These are phyloP conservation scores for Zaprionus africanus DNA, from an alignment of 1,140 invertebrate genomes.

Conservation along the genomic window DNA sequence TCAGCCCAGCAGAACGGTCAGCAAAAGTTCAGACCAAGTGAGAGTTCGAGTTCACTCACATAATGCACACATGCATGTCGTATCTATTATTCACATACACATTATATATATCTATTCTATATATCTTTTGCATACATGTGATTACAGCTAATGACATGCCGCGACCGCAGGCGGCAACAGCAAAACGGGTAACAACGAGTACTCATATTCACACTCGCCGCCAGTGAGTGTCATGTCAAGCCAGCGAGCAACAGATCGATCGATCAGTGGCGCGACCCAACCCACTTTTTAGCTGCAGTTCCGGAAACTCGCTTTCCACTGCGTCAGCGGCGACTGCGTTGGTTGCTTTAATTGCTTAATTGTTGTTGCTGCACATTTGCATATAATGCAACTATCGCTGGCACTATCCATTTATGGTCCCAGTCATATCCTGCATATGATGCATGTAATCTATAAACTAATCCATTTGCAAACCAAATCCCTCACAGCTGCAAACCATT, in stretches of 20 bases:
- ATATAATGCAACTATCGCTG: slow-evolving; percentile 51
- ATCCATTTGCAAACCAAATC: slow-evolving; percentile 16
- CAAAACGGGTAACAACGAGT: not conserved
- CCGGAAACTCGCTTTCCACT: slow-evolving; percentile 75
- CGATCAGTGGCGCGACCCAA: slow-evolving; percentile 55
- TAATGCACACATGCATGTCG: slow-evolving; percentile 13
- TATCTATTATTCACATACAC: slow-evolving; percentile 24
- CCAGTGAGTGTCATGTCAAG: slow-evolving; percentile 8
- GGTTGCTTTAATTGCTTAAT: slow-evolving; percentile 69
- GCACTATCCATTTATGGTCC: slow-evolving; percentile 49
- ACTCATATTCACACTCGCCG: slow-evolving; percentile 28
- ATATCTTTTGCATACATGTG: slow-evolving; percentile 68
- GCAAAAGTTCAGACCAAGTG: slow-evolving; percentile 65
- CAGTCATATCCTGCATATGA: slow-evolving; percentile 63
- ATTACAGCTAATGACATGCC: slow-evolving; percentile 68
- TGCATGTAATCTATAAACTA: not conserved
- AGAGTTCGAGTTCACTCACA: slow-evolving; percentile 71
- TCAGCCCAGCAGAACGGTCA: slow-evolving; percentile 32
- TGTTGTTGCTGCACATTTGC: slow-evolving; percentile 52
- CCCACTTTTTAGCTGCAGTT: slow-evolving; percentile 78
- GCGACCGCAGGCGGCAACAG: slow-evolving; percentile 1
- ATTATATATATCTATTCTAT: slow-evolving; percentile 32
- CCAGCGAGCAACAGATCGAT: slow-evolving; percentile 24
- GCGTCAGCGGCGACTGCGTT: slow-evolving; percentile 37
- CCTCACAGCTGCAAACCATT: not conserved